Evolutionary conservation across 2,888 invertebrate species (phyloP), one percentile per base, ranked within the genome.

Genomic region (Lottia scabra): DNA sequence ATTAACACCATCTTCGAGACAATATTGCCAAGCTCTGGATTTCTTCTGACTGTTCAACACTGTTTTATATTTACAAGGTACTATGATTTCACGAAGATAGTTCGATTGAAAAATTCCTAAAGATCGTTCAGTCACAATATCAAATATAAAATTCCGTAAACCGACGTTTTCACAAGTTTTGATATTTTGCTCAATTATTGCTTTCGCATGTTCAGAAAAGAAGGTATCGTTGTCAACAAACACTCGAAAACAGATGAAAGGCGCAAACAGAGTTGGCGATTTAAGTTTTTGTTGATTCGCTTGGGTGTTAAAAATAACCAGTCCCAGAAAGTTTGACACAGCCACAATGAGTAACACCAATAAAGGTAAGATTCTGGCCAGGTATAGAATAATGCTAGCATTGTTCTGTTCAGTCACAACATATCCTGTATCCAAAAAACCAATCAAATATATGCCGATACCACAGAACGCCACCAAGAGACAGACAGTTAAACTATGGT

Each of bases 11-110:
- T 78, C 74, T 38, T 83, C 83, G 10, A 85, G 75, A 71, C 83
- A 84, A 66, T 83, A 85, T 66, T 85, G 84, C 23, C 85, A 74
- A 12, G 84, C 84, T 26, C 85, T 70, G 0, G 85, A 84, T 73
- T 85, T 85, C 69, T 79, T 83, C 19, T 79, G 68, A 5, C 81
- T 77, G 19, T 80, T 80, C n/a, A 81, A 79, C 0, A 72, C 30
- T 0, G 85, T 81, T 10, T 70, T 68, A 73, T 85, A 85, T n/a
- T 72, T 75, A 1, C 70, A 63, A 1, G 85, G 85, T 6, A 85
- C 85, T 56, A 84, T 78, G 15, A 82, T 68, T 69, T 84, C 84
- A 63, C 83, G 74, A 12, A 72, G 45, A 1, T 66, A 70, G 12
- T 23, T 66, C 27, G 44, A 56, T 38, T 66, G 68, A 15, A 68